Evolutionary conservation across 1,140 invertebrate genomes (phyloP), one percentile per base, ranked within the genome.

Genomic region (Bombyx mandarina): DNA sequence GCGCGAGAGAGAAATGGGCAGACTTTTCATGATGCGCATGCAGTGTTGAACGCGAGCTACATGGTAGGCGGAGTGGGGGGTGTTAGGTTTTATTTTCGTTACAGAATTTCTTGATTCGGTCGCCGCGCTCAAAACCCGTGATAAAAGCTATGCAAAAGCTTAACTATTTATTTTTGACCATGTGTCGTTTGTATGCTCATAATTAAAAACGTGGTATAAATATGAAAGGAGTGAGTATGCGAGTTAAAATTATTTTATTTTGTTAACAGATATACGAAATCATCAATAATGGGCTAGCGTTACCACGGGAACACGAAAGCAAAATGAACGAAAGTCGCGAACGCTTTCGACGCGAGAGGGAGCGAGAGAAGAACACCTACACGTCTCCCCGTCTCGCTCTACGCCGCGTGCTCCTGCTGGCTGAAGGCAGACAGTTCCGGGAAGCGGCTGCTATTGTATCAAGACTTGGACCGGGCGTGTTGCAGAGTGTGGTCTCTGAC

Each of bases 391-490:
- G 93, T 48, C 89, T 94, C 60, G 93, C 94, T 1, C 72, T 95
- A 9, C 90, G 94, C 48, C 90, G 93, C 55, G 90, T 96, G 52
- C 84, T 96, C 66, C 86, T 94, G 47, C 79, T 96, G 54, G 93
- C 94, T 57, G 94, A 96, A 72, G 94, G 94, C 3, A 79, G 92
- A 10, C 94, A 95, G 77, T 95, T 94, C 73, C 83, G 93, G 18
- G 94, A 96, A 69, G 94, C 94, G 10, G 94, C 95, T 0, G 90
- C 91, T 22, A 92, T 96, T 35, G 89, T 97, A 47, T 89, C 92
- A 22, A 89, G 94, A 53, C 84, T 97, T 7, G 94, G 93, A 10
- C 90, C 91, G 45, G 92, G 91, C 1, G 94, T 94, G 1, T 88
- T 97, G 60, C 91, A 91, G 56, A 90, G 90, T 6, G 93, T 95